Percentiles rank a stretch among this genome's conserved stretches.
phyloP scores from a whole-genome alignment of 2,888 invertebrate genomes.

The Papilio protenor region DNA sequence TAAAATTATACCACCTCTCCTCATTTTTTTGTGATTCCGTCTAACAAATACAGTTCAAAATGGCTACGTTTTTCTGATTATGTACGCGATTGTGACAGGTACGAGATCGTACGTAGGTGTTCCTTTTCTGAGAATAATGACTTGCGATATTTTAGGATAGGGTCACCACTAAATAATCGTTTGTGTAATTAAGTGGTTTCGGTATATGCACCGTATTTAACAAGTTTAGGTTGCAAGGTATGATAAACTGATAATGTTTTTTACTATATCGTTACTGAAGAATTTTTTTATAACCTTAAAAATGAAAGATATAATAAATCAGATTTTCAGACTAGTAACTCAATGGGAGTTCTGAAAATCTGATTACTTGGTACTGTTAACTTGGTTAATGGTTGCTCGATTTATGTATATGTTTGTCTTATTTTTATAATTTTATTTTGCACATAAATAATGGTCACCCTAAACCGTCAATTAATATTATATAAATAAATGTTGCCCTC shows the following conservation, averaged over 20 bases:
- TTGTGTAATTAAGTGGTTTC: background rate
- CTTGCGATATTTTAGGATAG: slow-evolving; percentile 57
- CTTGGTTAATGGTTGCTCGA: no score
- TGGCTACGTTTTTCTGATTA: slow-evolving; percentile 44
- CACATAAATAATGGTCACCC: slow-evolving; percentile 32
- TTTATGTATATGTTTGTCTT: no score
- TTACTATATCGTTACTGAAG: no score
- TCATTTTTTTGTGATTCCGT: slow-evolving; percentile 25
- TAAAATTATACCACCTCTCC: slow-evolving; percentile 8
- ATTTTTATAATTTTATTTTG: background rate
- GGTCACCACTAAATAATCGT: slow-evolving; percentile 32
- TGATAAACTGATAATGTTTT: background rate
- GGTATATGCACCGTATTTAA: background rate
- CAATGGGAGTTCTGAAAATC: no score
- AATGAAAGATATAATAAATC: no score
- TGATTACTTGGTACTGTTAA: no score
- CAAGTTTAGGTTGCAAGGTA: background rate
- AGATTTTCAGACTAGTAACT: no score
- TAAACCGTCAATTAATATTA: slow-evolving; percentile 73
- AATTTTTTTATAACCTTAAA: no score
- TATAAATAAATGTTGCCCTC: slow-evolving; percentile 77
- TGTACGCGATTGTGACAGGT: slow-evolving; percentile 51
- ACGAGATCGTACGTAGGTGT: slow-evolving; percentile 72
- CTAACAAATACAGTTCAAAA: slow-evolving; percentile 51
- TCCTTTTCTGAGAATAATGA: slow-evolving; percentile 79